Percentiles rank a stretch among this genome's conserved stretches.
Evolutionary conservation across 2,113 vertebrate genomes (phyloP).

Genomic region (Eurypyga helias): DNA sequence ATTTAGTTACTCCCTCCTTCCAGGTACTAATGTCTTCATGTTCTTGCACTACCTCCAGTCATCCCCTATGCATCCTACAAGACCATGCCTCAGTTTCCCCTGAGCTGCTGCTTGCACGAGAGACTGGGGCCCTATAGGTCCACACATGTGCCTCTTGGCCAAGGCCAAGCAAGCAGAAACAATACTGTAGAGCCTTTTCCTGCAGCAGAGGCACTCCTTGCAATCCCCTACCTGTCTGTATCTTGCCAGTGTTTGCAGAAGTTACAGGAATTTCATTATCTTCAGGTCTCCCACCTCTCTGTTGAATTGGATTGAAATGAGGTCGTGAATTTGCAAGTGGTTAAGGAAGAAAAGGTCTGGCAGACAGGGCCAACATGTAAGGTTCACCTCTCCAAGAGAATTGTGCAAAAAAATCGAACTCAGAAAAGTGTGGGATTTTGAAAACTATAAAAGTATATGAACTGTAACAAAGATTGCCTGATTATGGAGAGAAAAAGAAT

Average conservation of each 20-base stretch:
- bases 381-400: not conserved
- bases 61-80: not conserved
- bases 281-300: not conserved
- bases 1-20: not conserved
- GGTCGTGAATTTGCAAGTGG: not conserved
- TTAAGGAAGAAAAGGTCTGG: not conserved
- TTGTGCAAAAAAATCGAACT: not conserved
- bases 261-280: constrained; percentile 4
- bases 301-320: not conserved
- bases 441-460: not conserved
- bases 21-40: not conserved
- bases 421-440: not conserved
- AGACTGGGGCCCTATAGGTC: not conserved
- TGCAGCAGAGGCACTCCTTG: not conserved
- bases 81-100: not conserved
- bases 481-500: constrained; percentile 14
- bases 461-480: constrained; percentile 15
- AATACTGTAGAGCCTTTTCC: not conserved
- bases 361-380: not conserved
- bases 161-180: not conserved
- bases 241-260: not conserved
- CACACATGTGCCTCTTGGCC: rapidly evolving
- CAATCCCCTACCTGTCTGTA: not conserved
- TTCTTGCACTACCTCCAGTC: not conserved
- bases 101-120: not conserved